Evolutionary conservation across 1,140 invertebrate species (phyloP).

Genomic region (Linepithema humile): DNA sequence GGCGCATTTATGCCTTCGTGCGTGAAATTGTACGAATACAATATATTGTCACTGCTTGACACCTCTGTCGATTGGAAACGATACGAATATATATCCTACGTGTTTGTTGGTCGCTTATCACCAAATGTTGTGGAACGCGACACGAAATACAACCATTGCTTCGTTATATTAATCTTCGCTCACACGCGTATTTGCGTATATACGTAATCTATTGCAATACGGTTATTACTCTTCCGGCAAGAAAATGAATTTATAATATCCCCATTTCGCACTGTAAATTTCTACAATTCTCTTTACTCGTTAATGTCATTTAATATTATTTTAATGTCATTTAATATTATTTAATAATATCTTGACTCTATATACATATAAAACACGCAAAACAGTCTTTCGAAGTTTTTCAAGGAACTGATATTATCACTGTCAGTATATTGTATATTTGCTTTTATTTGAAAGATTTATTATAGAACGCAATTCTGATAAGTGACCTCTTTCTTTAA

Average conservation of each 20-base stretch:
- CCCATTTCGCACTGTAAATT: neutral
- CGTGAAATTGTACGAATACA: constrained; percentile 5
- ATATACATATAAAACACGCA: neutral
- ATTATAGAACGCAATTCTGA: neutral
- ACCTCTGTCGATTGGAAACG: constrained; percentile 48
- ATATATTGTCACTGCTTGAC: constrained; percentile 45
- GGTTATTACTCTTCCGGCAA: constrained; percentile 32
- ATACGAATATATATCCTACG: constrained; percentile 28
- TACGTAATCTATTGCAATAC: neutral
- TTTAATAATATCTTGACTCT: neutral
- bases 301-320: neutral
- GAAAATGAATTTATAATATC: constrained; percentile 18
- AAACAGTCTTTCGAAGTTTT: neutral
- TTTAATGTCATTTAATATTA: neutral
- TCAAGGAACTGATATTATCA: too few species aligned
- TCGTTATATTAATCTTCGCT: constrained; percentile 24
- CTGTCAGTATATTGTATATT: neutral
- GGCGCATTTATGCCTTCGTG: constrained; percentile 14
- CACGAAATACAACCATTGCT: constrained; percentile 14
- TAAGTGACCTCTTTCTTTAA: neutral
- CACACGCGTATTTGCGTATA: neutral
- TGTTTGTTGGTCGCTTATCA: constrained; percentile 51
- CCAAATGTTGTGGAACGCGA: neutral
- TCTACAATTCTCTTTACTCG: neutral
- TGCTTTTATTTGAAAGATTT: neutral